These are phyloP conservation scores for Astreopora myriophthalma DNA, from an alignment of 64 coral and sea anemone genomes.

Conservation along the genomic window DNA sequence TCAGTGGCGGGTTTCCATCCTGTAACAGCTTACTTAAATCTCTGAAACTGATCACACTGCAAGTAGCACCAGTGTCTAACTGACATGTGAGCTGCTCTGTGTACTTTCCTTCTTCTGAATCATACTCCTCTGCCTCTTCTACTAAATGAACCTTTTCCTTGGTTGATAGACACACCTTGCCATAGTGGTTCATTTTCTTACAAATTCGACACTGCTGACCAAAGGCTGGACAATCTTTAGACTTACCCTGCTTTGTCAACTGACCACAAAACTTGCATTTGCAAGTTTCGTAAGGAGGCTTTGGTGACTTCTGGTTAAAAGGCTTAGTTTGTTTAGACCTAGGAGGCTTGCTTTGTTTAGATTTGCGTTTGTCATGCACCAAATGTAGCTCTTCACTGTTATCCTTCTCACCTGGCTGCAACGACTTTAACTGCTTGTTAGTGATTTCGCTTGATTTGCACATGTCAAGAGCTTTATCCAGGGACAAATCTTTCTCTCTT, in stretches of 20 bases:
- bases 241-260: not conserved
- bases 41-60: conserved; percentile 24
- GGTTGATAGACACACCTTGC: not conserved
- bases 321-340: not conserved
- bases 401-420: not conserved
- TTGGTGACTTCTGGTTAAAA: not conserved
- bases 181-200: not conserved
- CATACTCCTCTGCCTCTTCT: not conserved
- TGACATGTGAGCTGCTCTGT: conserved; percentile 47
- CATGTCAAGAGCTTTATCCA: conserved; percentile 67
- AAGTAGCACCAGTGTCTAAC: conserved; percentile 54
- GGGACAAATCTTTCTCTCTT: conserved; percentile 47
- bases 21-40: conserved; percentile 25
- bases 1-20: not conserved
- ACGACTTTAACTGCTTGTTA: conserved; percentile 68
- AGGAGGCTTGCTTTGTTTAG: not conserved
- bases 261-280: conserved; percentile 12
- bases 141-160: not conserved
- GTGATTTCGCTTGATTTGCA: conserved; percentile 62
- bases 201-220: not conserved
- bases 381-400: not conserved
- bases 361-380: not conserved
- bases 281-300: not conserved
- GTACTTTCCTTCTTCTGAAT: conserved; percentile 40
- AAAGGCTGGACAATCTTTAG: conserved; percentile 43